Evolutionary conservation across 2,888 invertebrate genomes (phyloP), one percentile per base, ranked within the genome.

Genomic region (Myopa tessellatipennis): DNA sequence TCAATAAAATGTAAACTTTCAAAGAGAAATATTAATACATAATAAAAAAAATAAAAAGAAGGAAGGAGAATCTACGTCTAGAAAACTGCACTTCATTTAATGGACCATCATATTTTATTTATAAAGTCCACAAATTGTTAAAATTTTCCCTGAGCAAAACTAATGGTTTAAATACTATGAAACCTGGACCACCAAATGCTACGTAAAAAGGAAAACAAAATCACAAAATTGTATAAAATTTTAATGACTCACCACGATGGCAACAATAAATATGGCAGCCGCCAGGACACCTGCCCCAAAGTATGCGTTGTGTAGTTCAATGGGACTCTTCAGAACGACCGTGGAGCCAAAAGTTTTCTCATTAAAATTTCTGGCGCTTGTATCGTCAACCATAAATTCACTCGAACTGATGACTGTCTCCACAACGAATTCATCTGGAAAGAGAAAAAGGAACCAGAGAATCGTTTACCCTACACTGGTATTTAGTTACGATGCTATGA

Each of bases 241-340:
- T 4, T 65, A 65, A 65, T 38, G 36, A 89, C 91, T 92, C 84
- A 95, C 94, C 89, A 94, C 94, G 80, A 94, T 90, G 71, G 93
- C 92, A 74, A 95, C 94, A 84, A 95, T 93, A 80, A 94, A 91
- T 79, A 95, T 92, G 74, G 94, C 94, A 67, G 94, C 93, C 60
- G 93, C 93, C 80, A 95, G 91, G 10, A 94, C 94, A 74, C 94
- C 94, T 40, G 93, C 94, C 12, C 94, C 94, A 84, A 95, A 94
- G 89, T 94, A 95, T 83, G 95, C 92, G 89, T 94, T 95, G 90
- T 94, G 94, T 76, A 93, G 90, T 80, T 92, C 92, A 86, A 92
- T 90, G 72, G 90, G 91, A 84, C 91, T 90, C 84, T 89, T 89
- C 81, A 89, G 87, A 80, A 87, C 87, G 81, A 87, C 88, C 81